Base-by-base conservation (phyloP, 2,888 invertebrate species). In the Hipparchia semele region DNA sequence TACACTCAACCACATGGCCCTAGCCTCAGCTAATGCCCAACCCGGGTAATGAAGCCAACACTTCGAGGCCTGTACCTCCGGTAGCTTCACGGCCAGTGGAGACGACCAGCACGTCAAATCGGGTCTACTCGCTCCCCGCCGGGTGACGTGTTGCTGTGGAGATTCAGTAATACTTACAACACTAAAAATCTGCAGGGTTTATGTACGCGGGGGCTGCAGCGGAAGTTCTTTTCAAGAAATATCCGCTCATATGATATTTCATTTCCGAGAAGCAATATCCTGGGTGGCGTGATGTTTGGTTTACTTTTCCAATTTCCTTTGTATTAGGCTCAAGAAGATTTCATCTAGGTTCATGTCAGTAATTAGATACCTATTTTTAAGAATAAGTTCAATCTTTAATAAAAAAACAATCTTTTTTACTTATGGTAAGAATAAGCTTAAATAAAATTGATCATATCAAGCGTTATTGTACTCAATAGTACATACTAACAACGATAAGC, bases 281-380 rank as follows among this genome's bases (percentile, higher is more conserved):
- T 83, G 86, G 78, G 82, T 80, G 79, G 75, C 81, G 83, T 87
- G 86, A 87, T 90, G 86, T 90, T 89, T 90, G 87, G 85, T 85
- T 86, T 86, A 87, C 86, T 86, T 86, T 90, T 89, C 84, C 90
- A 90, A 91, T 91, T 90, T 90, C 89, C 90, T 86, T 78, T 78
- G 79, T 74, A 81, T 84, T 87, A 87, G 84, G 85, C 84, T 83
- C 81, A 76, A 82, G 54, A 77, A 75, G 71, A 62, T 71, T 75
- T 69, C 68, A 65, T 73, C 69, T 69, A 75, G 66, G 51, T 73
- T 72, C 66, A 60, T 71, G 61, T 39, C 39, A 39, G 56, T 68
- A 71, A 73, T 73, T 58, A 67, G 39, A 39, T 49, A 49, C 49
- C n/a, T n/a, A n/a, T n/a, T 39, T 60, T 39, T 23, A 8, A 9